Evolutionary conservation across 2,797 vertebrate genomes (phyloP), one percentile per base, ranked within the genome.

Genomic region (Adelosebastes latens): DNA sequence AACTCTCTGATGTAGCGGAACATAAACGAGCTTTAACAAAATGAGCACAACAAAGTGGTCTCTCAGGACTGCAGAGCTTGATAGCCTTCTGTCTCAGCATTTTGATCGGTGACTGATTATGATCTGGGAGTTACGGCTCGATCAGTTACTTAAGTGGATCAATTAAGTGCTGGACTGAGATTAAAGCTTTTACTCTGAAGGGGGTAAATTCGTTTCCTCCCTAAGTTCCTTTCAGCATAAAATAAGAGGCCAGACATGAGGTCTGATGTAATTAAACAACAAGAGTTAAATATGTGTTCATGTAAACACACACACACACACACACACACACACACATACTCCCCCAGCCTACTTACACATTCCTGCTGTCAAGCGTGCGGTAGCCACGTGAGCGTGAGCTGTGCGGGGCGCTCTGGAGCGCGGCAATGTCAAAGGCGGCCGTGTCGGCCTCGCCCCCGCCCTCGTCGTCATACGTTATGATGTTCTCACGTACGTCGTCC

Each of bases 381-480:
- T 96, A 96, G 59, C 94, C 94, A 2, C 91, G 92, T 4, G 94
- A 89, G 69, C 94, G 94, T 0, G 94, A 92, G 72, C 94, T 95
- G 90, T 96, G 96, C 1, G 96, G 95, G 59, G 96, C 96, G 11
- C 96, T 97, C 94, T 98, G 97, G 42, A 98, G 95, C 0, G 97
- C 97, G 0, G 96, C 93, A 62, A 98, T 98, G 94, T 98, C 97
- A 18, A 98, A 98, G 80, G 97, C 97, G 13, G 97, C 97, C 0
- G 97, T 98, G 95, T 98, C 97, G 8, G 97, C 97, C 82, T 98
- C 97, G 0, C 97, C 97, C 0, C 97, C 97, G 0, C 97, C 97
- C 89, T 98, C 97, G 13, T 98, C 97, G 0, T 98, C 97, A 0
- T 98, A 98, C 3, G 97, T 98, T 87, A 98, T 98, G 94, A 98